Percentiles rank a stretch among this genome's conserved stretches.
These are phyloP conservation scores for Cossypha dichroa DNA, from an alignment of 2,797 vertebrate genomes.

Conservation along the genomic window DNA sequence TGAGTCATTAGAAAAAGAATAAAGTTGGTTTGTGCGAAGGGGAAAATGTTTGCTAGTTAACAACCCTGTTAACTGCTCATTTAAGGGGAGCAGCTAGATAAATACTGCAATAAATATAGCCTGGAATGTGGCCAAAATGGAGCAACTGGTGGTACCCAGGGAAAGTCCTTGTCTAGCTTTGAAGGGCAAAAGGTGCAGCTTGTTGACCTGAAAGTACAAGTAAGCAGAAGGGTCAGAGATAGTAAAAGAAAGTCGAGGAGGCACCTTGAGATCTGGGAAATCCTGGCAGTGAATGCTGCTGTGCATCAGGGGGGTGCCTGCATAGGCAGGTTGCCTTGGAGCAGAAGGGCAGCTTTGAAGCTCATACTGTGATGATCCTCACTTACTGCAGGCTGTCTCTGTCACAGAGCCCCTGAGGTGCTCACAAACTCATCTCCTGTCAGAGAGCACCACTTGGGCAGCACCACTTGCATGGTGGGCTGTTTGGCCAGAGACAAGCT, in stretches of 20 bases:
- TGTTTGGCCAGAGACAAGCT: neutral
- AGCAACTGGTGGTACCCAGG: neutral
- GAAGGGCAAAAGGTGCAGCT: neutral
- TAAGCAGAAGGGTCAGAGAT: neutral
- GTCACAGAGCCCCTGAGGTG: neutral
- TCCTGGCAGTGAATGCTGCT: neutral
- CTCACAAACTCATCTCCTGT: rapidly evolving
- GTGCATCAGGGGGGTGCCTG: rapidly evolving
- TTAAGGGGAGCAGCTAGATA: neutral
- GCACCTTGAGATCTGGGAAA: neutral
- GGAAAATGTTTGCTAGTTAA: neutral
- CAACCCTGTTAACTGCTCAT: neutral
- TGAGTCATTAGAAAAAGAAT: neutral
- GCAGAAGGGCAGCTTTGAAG: neutral
- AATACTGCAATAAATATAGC: neutral
- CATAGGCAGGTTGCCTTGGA: neutral
- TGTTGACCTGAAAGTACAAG: neutral
- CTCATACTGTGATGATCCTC: rapidly evolving
- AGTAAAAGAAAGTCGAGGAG: neutral
- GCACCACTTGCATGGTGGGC: neutral
- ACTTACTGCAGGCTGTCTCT: neutral
- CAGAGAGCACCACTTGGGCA: neutral
- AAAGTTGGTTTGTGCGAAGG: rapidly evolving
- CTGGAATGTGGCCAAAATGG: neutral
- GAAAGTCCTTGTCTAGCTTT: neutral